phyloP scores from a whole-genome alignment of 64 coral and sea anemone genomes.

The Stichodactyla mertensii region DNA sequence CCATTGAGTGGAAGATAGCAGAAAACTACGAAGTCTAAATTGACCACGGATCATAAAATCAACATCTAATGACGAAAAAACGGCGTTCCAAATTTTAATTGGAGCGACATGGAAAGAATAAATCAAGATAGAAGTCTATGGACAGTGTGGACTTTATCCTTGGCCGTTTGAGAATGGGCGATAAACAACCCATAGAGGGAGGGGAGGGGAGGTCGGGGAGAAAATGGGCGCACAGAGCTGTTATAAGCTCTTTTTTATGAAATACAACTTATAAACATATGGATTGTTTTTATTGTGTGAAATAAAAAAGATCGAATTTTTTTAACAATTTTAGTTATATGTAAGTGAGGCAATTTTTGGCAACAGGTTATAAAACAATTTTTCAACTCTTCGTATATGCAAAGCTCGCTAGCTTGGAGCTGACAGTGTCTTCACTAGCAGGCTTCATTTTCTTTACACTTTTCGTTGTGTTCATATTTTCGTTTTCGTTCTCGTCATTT shows the following conservation, averaged over 20 bases:
- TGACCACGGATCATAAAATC: neutral
- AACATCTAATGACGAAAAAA: neutral
- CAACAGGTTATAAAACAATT: neutral
- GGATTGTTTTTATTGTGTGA: no score
- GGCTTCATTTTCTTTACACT: conserved; percentile 27
- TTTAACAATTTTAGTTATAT: no score
- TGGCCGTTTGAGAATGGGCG: no score
- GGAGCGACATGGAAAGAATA: neutral
- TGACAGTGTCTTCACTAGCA: conserved; percentile 1
- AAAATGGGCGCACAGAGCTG: no score
- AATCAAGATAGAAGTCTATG: neutral
- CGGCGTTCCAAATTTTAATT: neutral
- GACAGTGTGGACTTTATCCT: no score
- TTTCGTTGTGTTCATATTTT: conserved; percentile 6
- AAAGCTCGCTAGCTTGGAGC: conserved; percentile 42
- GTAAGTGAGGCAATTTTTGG: no score
- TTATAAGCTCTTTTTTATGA: no score
- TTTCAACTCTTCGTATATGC: conserved; percentile 39
- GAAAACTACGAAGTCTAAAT: neutral
- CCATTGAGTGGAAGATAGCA: neutral
- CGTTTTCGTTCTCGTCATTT: conserved; percentile 44
- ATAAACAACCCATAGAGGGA: no score
- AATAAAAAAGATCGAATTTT: no score
- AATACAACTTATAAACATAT: no score
- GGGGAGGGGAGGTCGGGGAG: no score